phyloP scores from a whole-genome alignment of 2,797 vertebrate genomes.

The Selene dorsalis region DNA sequence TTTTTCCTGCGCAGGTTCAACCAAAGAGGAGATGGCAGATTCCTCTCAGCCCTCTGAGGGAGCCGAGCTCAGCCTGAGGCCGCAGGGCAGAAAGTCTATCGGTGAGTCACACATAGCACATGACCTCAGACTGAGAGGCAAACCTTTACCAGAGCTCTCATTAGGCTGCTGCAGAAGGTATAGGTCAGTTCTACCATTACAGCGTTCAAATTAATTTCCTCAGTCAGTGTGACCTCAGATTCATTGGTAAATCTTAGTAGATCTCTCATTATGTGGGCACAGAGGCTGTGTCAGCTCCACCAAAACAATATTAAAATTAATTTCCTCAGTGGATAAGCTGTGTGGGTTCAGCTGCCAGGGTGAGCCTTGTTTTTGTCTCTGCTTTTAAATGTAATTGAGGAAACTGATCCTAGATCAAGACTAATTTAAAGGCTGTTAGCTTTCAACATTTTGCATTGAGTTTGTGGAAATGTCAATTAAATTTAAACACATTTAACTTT shows the following conservation, averaged over 20 bases:
- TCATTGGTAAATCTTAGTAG: constrained; percentile 37
- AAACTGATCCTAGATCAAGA: background rate
- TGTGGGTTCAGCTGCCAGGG: background rate
- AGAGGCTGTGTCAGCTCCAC: constrained; percentile 21
- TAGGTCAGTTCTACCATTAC: constrained; percentile 46
- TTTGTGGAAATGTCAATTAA: background rate
- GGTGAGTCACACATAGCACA: constrained; percentile 71
- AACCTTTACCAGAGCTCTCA: constrained; percentile 44
- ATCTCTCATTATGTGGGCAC: constrained; percentile 47
- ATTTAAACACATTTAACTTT: background rate
- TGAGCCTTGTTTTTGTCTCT: constrained; percentile 1
- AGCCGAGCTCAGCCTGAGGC: constrained; percentile 78
- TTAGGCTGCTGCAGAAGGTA: constrained; percentile 31
- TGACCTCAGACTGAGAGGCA: constrained; percentile 35
- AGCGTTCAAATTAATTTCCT: constrained; percentile 54
- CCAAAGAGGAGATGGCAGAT: constrained; percentile 82
- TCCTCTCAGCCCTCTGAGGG: constrained; percentile 74
- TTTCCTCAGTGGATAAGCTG: constrained; percentile 26
- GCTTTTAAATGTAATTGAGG: constrained; percentile 11
- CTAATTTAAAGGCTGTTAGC: background rate
- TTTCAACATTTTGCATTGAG: background rate
- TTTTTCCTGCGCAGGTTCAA: constrained; percentile 74
- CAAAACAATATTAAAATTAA: constrained; percentile 41
- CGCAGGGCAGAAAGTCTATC: constrained; percentile 81
- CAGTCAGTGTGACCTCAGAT: constrained; percentile 45